phyloP scores from a whole-genome alignment of 2,888 invertebrate species.

The Nyleta sp. region DNA sequence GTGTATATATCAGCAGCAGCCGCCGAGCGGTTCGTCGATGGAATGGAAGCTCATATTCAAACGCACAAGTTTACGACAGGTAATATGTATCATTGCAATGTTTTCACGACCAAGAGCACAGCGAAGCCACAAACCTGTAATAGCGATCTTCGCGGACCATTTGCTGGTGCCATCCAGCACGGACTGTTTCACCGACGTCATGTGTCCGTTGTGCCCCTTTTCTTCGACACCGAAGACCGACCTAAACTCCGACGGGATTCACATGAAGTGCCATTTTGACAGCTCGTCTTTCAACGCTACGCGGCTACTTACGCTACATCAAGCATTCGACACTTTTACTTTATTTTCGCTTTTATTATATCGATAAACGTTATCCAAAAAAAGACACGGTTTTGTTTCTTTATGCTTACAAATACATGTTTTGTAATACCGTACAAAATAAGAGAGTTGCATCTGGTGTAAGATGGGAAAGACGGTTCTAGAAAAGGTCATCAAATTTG shows the following conservation, averaged over 20 bases:
- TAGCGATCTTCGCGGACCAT: constrained; percentile 99
- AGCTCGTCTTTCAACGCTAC: constrained; percentile 67
- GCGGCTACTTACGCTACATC: background rate
- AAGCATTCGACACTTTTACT: constrained; percentile 35
- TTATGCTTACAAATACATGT: no score
- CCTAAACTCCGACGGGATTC: constrained; percentile 86
- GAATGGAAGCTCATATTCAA: constrained; percentile 64
- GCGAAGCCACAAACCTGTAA: constrained; percentile 90
- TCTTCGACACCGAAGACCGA: constrained; percentile 98
- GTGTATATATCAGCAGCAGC: constrained; percentile 65
- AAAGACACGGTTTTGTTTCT: no score
- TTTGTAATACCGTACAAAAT: no score
- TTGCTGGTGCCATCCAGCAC: constrained; percentile 99
- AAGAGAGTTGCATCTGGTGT: no score
- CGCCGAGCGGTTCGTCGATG: constrained; percentile 66
- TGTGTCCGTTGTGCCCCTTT: constrained; percentile 96
- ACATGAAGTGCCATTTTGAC: constrained; percentile 74
- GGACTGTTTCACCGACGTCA: constrained; percentile 99
- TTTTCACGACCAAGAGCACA: constrained; percentile 67
- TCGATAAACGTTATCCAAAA: background rate
- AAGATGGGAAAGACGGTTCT: no score
- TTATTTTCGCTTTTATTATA: no score
- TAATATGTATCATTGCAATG: constrained; percentile 63
- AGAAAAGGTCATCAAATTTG: no score
- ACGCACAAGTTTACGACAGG: constrained; percentile 64